Evolutionary conservation across 2,113 vertebrate species (phyloP).

Genomic region (Montifringilla adamsi): DNA sequence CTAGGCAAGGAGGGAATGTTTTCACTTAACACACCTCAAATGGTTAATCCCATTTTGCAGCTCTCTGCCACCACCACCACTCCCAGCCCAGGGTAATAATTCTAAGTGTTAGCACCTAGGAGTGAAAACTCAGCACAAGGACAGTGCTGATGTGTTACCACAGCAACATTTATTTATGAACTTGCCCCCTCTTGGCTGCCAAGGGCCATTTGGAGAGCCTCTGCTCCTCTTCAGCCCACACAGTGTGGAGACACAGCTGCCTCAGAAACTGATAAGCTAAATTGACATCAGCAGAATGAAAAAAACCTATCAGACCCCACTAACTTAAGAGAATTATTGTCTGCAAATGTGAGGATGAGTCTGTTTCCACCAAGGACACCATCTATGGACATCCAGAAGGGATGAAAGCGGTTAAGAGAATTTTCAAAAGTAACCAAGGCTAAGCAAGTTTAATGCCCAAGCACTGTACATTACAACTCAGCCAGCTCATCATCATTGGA

Average conservation of each 20-base stretch:
- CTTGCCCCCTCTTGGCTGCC: background rate
- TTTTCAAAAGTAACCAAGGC: background rate
- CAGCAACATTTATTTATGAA: background rate
- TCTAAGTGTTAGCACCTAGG: background rate
- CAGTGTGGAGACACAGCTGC: background rate
- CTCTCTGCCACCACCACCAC: background rate
- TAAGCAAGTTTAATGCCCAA: background rate
- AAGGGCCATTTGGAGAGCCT: background rate
- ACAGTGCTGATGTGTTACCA: background rate
- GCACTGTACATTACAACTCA: background rate
- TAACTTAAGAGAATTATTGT: background rate
- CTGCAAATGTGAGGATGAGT: background rate
- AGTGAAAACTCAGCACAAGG: background rate
- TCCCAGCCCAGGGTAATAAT: background rate
- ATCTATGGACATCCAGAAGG: background rate
- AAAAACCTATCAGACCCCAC: background rate
- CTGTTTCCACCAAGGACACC: background rate
- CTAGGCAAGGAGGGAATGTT: background rate
- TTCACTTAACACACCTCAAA: background rate
- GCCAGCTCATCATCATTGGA: background rate
- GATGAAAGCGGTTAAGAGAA: background rate
- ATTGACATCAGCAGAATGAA: background rate
- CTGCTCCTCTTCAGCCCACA: background rate
- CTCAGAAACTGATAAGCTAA: background rate
- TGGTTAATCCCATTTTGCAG: background rate